These are phyloP conservation scores for Phyllostomus discolor DNA, from an alignment of 2,113 vertebrate genomes.

Conservation along the genomic window DNA sequence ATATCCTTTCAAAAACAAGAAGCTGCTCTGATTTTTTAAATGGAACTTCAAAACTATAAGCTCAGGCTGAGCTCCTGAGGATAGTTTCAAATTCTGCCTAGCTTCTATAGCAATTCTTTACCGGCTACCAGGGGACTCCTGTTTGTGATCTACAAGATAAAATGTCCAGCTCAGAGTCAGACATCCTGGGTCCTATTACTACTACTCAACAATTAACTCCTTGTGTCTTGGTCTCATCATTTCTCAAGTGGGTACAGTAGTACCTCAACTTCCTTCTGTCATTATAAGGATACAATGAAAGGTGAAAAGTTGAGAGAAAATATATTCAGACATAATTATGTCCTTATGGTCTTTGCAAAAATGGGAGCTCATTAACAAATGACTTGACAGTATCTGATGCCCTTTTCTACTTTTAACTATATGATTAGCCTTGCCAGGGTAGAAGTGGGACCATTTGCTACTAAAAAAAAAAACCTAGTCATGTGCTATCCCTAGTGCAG, in stretches of 20 bases:
- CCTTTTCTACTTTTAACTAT: constrained; percentile 2
- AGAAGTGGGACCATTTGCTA: neutral
- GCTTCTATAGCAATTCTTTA: constrained; percentile 7
- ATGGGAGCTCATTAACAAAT: neutral
- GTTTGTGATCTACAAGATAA: constrained; percentile 4
- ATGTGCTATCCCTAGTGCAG: neutral
- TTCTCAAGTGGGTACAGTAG: neutral
- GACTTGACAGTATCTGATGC: neutral
- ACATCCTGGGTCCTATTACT: neutral
- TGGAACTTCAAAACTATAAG: constrained; percentile 22
- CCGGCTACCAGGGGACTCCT: neutral
- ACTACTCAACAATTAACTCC: neutral
- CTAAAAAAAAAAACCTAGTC: neutral
- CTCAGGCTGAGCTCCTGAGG: neutral
- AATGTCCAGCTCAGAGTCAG: neutral
- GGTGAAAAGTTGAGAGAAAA: constrained; percentile 15
- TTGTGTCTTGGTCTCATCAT: neutral
- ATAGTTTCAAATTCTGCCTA: constrained; percentile 25
- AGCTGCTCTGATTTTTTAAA: neutral
- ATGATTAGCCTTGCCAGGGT: neutral
- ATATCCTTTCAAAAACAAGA: neutral
- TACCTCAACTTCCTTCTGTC: neutral
- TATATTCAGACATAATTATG: neutral
- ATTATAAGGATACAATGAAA: neutral
- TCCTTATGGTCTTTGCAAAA: neutral